These are phyloP conservation scores for Clarias pachynema DNA, from an alignment of 2,797 vertebrate species.

Conservation along the genomic window DNA sequence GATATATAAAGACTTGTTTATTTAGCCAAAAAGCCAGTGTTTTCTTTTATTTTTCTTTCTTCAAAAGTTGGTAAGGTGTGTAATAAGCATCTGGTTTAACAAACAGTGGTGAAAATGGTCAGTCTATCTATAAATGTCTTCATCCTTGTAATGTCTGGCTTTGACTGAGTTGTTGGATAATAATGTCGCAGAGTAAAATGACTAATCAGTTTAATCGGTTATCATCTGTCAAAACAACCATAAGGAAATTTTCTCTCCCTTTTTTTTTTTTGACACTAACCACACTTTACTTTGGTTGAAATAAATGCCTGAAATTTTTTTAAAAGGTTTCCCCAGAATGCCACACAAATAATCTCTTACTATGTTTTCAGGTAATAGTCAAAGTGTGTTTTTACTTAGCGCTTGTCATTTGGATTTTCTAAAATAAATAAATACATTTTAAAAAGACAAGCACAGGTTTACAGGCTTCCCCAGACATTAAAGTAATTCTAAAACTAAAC, in stretches of 20 bases:
- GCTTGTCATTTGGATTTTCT: background rate
- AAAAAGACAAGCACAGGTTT: background rate
- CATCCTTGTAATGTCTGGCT: too few species aligned
- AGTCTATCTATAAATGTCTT: background rate
- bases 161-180: background rate
- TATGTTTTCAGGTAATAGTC: background rate
- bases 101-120: background rate
- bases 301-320: background rate
- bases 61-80: background rate
- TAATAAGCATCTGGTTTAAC: background rate
- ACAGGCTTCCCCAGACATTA: background rate
- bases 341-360: background rate
- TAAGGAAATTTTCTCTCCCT: background rate
- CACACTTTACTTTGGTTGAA: background rate
- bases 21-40: background rate
- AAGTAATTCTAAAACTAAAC: too few species aligned
- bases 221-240: background rate
- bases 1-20: background rate
- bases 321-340: background rate
- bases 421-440: background rate
- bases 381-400: background rate
- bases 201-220: background rate
- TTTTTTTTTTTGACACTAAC: background rate
- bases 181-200: background rate
- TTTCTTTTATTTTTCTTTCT: background rate